Evolutionary conservation across 2,113 vertebrate species (phyloP), one percentile per base, ranked within the genome.

Genomic region (Xyrauchen texanus): DNA sequence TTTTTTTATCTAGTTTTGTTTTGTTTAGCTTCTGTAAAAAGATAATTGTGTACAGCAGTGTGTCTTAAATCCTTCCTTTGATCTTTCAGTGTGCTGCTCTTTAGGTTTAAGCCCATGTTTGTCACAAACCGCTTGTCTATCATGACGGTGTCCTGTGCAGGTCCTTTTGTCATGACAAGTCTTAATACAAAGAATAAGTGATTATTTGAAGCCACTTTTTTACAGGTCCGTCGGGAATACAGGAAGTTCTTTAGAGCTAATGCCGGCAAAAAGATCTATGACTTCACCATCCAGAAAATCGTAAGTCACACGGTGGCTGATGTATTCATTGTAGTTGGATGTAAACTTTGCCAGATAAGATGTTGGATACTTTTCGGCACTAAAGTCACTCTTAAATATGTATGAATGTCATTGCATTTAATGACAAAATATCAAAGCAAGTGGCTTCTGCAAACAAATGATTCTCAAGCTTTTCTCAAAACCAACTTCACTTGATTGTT

Each of bases 221-320:
- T 85, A 73, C 89, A 99, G 98, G 96, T 99, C 51, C 96, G 98
- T 76, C 94, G 96, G 85, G 98, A 98, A 58, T 99, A 99, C 91
- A 93, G 98, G 79, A 99, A 99, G 83, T 99, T 96, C 93, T 99
- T 99, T 91, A 95, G 96, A 90, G 96, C 96, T 76, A 96, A 99
- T 67, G 98, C 98, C 10, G 98, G 98, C 77, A 98, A 92, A 91
- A 99, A 98, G 93, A 99, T 99, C 84, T 99, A 98, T 82, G 92
- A 95, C 76, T 99, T 99, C 89, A 96, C 92, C 9, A 93, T 99
- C 83, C 97, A 99, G 92, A 96, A 96, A 90, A 95, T 98, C 82
- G 98, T 99, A 93, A 93, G 98, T 94, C 64, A 69, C 53, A 68
- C 6, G 11, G 13, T 57, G 55, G 55, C 55, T 13, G 12, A 13